A percentile compares a stretch with the other conserved stretches of the same genome.
Conservation (phyloP, 2,888 invertebrate genomes). For the Drosophila affinis region DNA sequence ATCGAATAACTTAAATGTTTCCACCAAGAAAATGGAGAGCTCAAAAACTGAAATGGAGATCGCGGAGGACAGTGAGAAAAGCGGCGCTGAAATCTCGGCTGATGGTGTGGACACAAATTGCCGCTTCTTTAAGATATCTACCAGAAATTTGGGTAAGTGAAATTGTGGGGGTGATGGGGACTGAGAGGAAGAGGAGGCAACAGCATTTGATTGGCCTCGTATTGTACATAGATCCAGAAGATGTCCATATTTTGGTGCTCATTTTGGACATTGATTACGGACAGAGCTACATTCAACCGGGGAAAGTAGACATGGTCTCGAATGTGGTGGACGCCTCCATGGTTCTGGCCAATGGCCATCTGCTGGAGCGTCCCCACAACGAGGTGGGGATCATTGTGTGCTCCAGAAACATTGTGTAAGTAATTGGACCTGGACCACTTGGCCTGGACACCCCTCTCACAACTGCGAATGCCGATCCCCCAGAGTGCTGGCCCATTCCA, state of each 20-base stretch:
- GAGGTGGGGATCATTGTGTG: constrained; percentile 1
- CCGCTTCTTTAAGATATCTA: background rate
- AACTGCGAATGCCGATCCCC: background rate
- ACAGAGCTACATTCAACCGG: constrained; percentile 2
- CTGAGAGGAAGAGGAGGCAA: too few species aligned
- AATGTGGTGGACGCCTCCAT: background rate
- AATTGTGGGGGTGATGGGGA: too few species aligned
- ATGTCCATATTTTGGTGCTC: constrained; percentile 5
- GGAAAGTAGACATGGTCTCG: background rate
- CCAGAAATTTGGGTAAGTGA: background rate
- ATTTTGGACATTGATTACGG: constrained; percentile 10
- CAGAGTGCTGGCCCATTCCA: background rate
- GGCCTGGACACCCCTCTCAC: background rate
- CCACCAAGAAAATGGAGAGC: background rate
- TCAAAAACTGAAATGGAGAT: background rate
- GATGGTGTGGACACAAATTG: background rate
- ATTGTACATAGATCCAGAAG: background rate
- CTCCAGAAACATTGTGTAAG: constrained; percentile 10
- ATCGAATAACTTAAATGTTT: background rate
- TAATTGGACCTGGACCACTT: background rate
- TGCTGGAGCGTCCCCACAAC: background rate
- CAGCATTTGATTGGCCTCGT: background rate
- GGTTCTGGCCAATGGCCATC: constrained; percentile 3
- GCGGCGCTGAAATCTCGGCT: fast-evolving
- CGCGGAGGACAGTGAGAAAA: background rate